Evolutionary conservation across 2,888 invertebrate species (phyloP).

Genomic region (Leptinotarsa peninsularis): DNA sequence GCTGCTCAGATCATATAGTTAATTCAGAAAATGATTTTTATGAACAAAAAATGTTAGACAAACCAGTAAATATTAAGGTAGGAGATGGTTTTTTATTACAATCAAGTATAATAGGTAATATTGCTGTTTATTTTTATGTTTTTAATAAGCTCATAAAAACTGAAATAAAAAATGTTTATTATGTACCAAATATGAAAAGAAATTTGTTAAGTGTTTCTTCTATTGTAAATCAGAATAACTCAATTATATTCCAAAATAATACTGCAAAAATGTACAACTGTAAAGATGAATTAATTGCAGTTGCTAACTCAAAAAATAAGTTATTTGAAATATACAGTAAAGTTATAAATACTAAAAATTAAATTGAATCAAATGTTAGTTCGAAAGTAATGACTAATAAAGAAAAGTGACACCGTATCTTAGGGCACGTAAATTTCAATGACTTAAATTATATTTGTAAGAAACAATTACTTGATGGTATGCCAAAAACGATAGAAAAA

Average conservation of each 20-base stretch:
- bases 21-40: conserved; percentile 19
- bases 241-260: conserved; percentile 16
- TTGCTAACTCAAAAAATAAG: conserved; percentile 6
- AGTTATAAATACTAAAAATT: background rate
- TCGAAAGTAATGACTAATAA: conserved; percentile 4
- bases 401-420: conserved; percentile 18
- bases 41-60: background rate
- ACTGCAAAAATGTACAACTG: conserved; percentile 12
- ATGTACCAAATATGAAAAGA: conserved; percentile 25
- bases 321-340: background rate
- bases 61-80: conserved; percentile 12
- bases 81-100: conserved; percentile 13
- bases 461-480: too few species aligned
- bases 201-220: conserved; percentile 27
- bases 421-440: background rate
- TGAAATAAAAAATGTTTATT: conserved; percentile 22
- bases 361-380: background rate
- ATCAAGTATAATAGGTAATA: background rate
- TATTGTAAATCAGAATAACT: conserved; percentile 19
- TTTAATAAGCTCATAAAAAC: background rate
- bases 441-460: too few species aligned
- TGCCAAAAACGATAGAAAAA: too few species aligned
- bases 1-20: conserved; percentile 9
- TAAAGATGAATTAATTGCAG: background rate
- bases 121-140: conserved; percentile 22